Conservation (phyloP, 1,140 invertebrate genomes). For the Papilio xuthus region DNA sequence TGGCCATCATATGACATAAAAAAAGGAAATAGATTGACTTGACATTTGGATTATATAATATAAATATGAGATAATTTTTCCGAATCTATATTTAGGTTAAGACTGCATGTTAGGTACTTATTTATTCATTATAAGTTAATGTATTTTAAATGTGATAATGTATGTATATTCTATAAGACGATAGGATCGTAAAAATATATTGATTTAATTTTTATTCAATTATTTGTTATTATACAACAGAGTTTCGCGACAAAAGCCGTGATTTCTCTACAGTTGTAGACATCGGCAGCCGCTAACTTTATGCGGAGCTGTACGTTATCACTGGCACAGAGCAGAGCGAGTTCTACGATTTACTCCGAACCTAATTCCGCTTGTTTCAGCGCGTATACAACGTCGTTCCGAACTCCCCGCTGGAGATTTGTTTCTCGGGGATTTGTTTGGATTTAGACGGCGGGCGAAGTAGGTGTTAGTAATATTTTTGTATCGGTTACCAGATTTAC, state of each 20-base stretch:
- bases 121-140: too few species aligned
- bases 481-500: slow-evolving; percentile 36
- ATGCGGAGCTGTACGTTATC: slow-evolving; percentile 10
- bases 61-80: too few species aligned
- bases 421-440: slow-evolving; percentile 38
- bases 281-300: slow-evolving; percentile 14
- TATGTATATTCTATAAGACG: neutral
- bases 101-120: too few species aligned
- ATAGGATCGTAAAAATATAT: neutral
- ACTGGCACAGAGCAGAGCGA: slow-evolving; percentile 8
- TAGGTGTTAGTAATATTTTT: slow-evolving; percentile 31
- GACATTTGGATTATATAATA: too few species aligned
- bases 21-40: too few species aligned
- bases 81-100: too few species aligned
- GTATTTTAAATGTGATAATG: neutral
- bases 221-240: neutral
- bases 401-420: slow-evolving; percentile 33
- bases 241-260: neutral
- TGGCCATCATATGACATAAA: too few species aligned
- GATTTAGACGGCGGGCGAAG: slow-evolving; percentile 31
- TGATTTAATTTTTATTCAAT: neutral
- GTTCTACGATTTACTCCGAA: slow-evolving; percentile 27
- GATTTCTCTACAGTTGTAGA: neutral
- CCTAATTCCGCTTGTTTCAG: slow-evolving; percentile 34
- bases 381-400: slow-evolving; percentile 26